Evolutionary conservation across 2,797 vertebrate species (phyloP), one percentile per base, ranked within the genome.

Genomic region (Cuculus canorus): DNA sequence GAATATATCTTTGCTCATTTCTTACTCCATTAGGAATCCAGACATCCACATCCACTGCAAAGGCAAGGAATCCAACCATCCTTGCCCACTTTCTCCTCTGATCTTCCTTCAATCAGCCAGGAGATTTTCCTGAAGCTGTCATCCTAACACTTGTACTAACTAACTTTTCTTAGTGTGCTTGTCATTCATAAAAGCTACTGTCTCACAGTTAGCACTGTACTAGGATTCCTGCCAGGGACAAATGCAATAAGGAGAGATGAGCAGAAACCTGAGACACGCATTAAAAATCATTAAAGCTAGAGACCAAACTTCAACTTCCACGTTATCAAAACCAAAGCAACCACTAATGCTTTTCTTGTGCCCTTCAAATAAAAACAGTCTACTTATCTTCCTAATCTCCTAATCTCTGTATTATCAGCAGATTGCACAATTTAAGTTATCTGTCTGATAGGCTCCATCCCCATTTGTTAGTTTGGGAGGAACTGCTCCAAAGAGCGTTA

Each of bases 251-350:
- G 35, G 14, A 82, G 86, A 63, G 28, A 9, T 8, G 28, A 86
- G 25, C 23, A 82, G 72, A 82, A 85, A 19, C 33, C 13, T 59
- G 23, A 61, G 14, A 17, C 17, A 53, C 14, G 5, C 0, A 3
- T 5, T 37, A 18, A 28, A 3, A 23, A 9, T 17, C 45, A 35
- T 56, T 83, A 32, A 5, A 73, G 14, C 11, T 54, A 43, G 24
- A 16, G 23, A 53, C 8, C 0, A 0, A 77, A 41, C 24, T 41
- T 35, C 37, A 21, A 63, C 7, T 76, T 89, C n/a, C 2, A 4
- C 16, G 4, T 60, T 14, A 82, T 43, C 22, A 52, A 86, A 89
- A 88, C 6, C 7, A 78, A 9, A 75, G 17, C 6, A 86, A 66
- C 4, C 13, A 60, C 17, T 33, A 19, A 41, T 2, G 1, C 45